Evolutionary conservation across 1,140 invertebrate genomes (phyloP).

Genomic region (Caenorhabditis brenneri): DNA sequence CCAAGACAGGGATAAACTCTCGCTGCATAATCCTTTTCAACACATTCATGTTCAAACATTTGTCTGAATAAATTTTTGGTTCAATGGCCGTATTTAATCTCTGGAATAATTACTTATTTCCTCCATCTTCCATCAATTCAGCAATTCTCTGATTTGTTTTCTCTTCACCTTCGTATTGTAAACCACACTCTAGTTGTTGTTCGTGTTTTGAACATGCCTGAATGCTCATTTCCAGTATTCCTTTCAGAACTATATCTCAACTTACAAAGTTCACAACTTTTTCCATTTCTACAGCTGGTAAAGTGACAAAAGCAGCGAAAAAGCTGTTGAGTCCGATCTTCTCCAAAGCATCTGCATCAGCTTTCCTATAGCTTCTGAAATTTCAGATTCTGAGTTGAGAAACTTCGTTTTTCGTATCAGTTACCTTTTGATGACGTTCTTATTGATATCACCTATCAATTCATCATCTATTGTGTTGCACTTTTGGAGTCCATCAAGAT

Average conservation of each 20-base stretch:
- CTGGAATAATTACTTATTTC: conserved; percentile 22
- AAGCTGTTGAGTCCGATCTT: conserved; percentile 52
- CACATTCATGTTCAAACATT: conserved; percentile 57
- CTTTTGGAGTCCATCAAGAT: conserved; percentile 51
- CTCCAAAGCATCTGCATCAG: conserved; percentile 39
- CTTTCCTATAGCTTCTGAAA: not conserved
- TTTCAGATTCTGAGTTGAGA: too few species aligned
- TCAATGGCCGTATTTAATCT: not conserved
- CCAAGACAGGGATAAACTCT: conserved; percentile 55
- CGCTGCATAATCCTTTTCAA: conserved; percentile 43
- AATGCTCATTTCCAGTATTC: not conserved
- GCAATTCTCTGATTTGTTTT: conserved; percentile 51
- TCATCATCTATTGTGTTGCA: conserved; percentile 54
- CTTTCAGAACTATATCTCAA: not conserved
- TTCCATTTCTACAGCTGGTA: conserved; percentile 43
- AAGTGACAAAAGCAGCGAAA: conserved; percentile 51
- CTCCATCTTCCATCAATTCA: conserved; percentile 55
- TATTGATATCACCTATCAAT: conserved; percentile 20
- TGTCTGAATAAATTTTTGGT: conserved; percentile 11
- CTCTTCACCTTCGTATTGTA: conserved; percentile 54
- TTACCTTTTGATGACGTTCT: not conserved
- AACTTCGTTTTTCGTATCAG: too few species aligned
- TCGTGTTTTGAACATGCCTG: conserved; percentile 54
- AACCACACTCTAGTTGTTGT: conserved; percentile 55
- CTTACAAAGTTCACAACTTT: conserved; percentile 52